Evolutionary conservation across 2,797 vertebrate species (phyloP), one percentile per base, ranked within the genome.

Genomic region (Esox lucius): DNA sequence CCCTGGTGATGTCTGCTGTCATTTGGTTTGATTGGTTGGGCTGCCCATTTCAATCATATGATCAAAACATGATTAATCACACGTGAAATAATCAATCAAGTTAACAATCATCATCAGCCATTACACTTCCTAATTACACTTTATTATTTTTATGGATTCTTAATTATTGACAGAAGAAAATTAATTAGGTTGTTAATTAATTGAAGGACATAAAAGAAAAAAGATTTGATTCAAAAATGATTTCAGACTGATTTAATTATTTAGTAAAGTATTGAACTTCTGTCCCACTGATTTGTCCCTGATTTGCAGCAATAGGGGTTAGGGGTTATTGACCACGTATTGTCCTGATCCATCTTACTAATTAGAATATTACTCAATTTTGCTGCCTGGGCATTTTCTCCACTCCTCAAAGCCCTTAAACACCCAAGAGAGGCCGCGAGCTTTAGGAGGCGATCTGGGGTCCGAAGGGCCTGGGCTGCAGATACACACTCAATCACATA

Each of bases 301-400:
- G 56, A 61, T 61, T 61, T 85, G 42, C 80, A 31, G 24, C 42
- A 22, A 28, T 61, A 70, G 17, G 26, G 33, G 78, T 92, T 89
- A 91, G 86, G 88, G 89, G 88, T 93, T 89, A 90, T 90, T 86
- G 87, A 90, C 88, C 82, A 84, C 86, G 77, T 82, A 85, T 72
- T 88, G 89, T 86, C 87, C 84, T 71, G 80, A 89, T 86, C 89
- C 87, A 80, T 95, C 96, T 97, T 96, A 97, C 96, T 89, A 95
- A 89, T 90, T 86, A 93, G 93, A 91, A 91, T 90, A 92, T 95
- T 97, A 96, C 95, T 91, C 93, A 89, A 91, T 95, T 93, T 83
- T 90, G 92, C 86, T 91, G 92, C 82, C 72, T 73, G 91, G 51
- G 84, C 90, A 95, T 95, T 94, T 96, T 94, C 92, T 96, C 95